Base-by-base conservation (phyloP, 2,888 invertebrate genomes). In the Cryptocheilus praepositus region DNA sequence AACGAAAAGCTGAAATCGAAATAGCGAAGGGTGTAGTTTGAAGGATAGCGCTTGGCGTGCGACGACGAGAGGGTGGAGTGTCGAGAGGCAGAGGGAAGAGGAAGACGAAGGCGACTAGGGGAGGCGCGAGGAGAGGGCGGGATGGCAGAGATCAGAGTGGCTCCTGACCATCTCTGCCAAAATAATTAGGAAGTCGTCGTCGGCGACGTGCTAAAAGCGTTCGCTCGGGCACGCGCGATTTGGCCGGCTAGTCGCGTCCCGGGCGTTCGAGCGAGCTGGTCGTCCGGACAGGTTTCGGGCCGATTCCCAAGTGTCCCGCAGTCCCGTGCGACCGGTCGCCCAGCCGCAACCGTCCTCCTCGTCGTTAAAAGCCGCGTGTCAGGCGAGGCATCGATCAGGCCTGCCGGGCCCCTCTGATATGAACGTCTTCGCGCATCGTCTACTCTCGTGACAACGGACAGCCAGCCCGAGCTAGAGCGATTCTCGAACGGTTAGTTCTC, bases 161-260 rank as follows among this genome's bases (percentile, higher is more conserved):
- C 71, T 66, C 66, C 59, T 74, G 73, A 79, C 69, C 76, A 80
- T 90, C 91, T 91, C 92, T 93, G 93, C 93, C 93, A 93, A 93
- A 93, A 93, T 93, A 92, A 93, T 93, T 93, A 93, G 92, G 92
- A 93, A 93, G 92, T 92, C 92, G 91, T 91, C 90, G 77, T 90
- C 88, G 90, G 89, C 90, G 91, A 91, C 88, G 90, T 90, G 91
- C 91, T 91, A 91, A 91, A 91, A 91, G 88, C 89, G 90, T 93
- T 91, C 91, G 91, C 90, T 89, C 91, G 91, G 90, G 91, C 90
- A 85, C 85, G 85, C 84, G 85, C 85, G 82, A 86, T 87, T 89
- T 88, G 86, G 88, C 87, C 83, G 83, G 83, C 84, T 83, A 83
- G 83, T 83, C 85, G 83, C 85, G 83, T 85, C 85, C 87, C 91